These are phyloP conservation scores for Pelodiscus sinensis DNA, from an alignment of 2,113 vertebrate species.

Conservation along the genomic window DNA sequence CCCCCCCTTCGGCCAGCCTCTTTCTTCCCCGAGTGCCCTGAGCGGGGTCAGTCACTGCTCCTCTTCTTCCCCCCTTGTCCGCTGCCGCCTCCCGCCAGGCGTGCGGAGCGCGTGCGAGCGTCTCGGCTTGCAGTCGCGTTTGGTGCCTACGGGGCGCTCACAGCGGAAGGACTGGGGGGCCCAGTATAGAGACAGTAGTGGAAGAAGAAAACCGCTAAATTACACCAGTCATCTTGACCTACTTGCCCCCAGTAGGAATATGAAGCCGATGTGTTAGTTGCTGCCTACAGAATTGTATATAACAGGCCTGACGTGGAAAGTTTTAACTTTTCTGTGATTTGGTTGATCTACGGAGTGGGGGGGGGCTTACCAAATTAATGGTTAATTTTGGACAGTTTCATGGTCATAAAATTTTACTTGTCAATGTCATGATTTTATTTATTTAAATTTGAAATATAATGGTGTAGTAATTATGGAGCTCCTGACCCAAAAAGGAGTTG, in stretches of 20 bases:
- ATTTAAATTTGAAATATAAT: too few relatives aligned
- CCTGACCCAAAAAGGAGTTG: too few relatives aligned
- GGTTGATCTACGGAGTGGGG: not conserved
- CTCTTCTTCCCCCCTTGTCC: not conserved
- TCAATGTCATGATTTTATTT: too few relatives aligned
- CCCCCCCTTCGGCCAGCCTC: conserved; percentile 6
- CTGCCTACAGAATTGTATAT: not conserved
- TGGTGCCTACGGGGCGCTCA: too few relatives aligned
- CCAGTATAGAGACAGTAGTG: rapidly evolving
- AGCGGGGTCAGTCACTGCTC: too few relatives aligned
- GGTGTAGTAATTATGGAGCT: too few relatives aligned
- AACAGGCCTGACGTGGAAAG: conserved; percentile 7
- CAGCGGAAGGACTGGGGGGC: not conserved
- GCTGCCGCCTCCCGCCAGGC: not conserved
- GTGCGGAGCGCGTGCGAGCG: not conserved
- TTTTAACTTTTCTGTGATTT: conserved; percentile 32
- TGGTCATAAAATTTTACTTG: too few relatives aligned
- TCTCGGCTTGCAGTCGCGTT: too few relatives aligned
- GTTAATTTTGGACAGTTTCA: too few relatives aligned
- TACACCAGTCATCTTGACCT: not conserved
- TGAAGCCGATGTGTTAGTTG: rapidly evolving
- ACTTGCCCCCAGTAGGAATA: rapidly evolving
- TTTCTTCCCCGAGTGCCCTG: not conserved
- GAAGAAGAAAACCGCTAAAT: not conserved
- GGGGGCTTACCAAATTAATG: too few relatives aligned